Evolutionary conservation across 2,888 invertebrate genomes (phyloP).

Genomic region (Brachypterus glaber): DNA sequence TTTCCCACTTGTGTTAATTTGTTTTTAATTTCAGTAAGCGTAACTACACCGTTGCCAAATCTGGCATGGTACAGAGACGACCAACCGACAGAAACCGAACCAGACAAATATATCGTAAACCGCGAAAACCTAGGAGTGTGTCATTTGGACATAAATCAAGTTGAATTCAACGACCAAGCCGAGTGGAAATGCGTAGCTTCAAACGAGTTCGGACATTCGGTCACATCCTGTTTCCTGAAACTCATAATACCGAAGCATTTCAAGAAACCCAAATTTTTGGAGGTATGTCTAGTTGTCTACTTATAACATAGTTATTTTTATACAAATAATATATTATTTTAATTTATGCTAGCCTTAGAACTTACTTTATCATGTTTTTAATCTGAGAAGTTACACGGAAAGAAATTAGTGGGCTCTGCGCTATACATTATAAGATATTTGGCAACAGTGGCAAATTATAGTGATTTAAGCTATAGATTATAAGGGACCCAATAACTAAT

Average conservation of each 20-base stretch:
- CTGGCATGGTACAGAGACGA: conserved; percentile 86
- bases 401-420: no score
- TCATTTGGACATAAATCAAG: conserved; percentile 59
- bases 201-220: conserved; percentile 82
- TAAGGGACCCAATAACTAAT: no score
- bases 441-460: no score
- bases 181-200: conserved; percentile 88
- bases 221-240: conserved; percentile 78
- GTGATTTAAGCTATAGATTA: no score
- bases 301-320: no score
- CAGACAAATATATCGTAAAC: conserved; percentile 57
- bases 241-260: conserved; percentile 78
- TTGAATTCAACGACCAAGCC: conserved; percentile 78
- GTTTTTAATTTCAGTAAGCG: conserved; percentile 51
- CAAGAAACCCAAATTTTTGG: conserved; percentile 79
- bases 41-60: conserved; percentile 64
- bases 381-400: no score
- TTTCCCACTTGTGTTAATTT: background rate
- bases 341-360: no score
- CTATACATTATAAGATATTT: no score
- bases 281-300: no score
- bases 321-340: no score
- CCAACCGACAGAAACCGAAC: conserved; percentile 57
- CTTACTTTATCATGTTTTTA: no score
- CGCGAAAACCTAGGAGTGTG: conserved; percentile 63